phyloP scores from a whole-genome alignment of 2,113 vertebrate species.

The Alouatta palliata region DNA sequence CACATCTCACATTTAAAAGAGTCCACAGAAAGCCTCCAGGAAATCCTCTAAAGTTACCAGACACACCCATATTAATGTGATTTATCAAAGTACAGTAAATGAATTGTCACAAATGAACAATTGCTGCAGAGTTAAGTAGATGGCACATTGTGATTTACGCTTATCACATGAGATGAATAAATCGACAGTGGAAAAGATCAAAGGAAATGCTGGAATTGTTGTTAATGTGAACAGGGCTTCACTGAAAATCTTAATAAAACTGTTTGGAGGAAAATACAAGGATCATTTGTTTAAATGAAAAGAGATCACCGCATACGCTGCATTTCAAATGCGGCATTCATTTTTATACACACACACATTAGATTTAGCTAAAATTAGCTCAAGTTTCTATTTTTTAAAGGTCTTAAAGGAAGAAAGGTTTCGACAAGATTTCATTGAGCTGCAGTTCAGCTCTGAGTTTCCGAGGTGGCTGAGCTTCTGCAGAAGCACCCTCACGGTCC shows the following conservation, averaged over 20 bases:
- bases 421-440: constrained; percentile 44
- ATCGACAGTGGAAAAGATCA: constrained; percentile 59
- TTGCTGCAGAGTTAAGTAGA: constrained; percentile 46
- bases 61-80: constrained; percentile 46
- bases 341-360: constrained; percentile 49
- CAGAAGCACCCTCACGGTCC: background rate
- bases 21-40: background rate
- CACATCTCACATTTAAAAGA: background rate
- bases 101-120: constrained; percentile 65
- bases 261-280: constrained; percentile 74
- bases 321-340: constrained; percentile 76
- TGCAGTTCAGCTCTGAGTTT: background rate
- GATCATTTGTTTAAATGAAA: constrained; percentile 74
- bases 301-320: constrained; percentile 12
- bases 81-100: constrained; percentile 38
- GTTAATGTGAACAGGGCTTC: constrained; percentile 57
- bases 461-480: background rate
- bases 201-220: constrained; percentile 63
- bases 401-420: constrained; percentile 60
- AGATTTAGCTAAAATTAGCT: constrained; percentile 76
- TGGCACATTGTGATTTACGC: constrained; percentile 57
- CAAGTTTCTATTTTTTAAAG: constrained; percentile 13
- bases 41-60: background rate
- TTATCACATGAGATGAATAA: constrained; percentile 47
- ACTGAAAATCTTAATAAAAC: constrained; percentile 68